Evolutionary conservation across 2,888 invertebrate genomes (phyloP), one percentile per base, ranked within the genome.

Genomic region (Magallana nippona): DNA sequence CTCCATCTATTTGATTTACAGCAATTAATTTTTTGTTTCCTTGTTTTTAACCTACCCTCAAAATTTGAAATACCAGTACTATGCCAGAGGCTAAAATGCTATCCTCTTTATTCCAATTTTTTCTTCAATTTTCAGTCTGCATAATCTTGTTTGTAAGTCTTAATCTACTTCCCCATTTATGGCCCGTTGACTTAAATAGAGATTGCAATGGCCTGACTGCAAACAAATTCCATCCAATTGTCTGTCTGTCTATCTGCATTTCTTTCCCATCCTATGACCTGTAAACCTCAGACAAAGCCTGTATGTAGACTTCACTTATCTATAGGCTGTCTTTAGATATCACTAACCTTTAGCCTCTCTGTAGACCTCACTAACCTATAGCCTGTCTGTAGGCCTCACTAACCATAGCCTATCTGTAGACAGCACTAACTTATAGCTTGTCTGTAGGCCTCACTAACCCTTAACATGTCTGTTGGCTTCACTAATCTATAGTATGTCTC

Each of bases 321-420:
- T 13, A 13, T 17, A 22, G 60, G 2, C 27, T 80, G 32, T 55
- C 56, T 15, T n/a, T 60, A 60, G 8, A 2, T 15, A 32, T 22
- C 11, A 71, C 15, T 22, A 27, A 15, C 32, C 32, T 27, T 15
- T 10, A 15, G 27, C 27, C 32, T 44, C 8, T 32, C 27, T 71
- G 63, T 27, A 27, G 32, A 13, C 27, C 32, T 5, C 71, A 22
- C 71, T 93, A 95, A 98, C 98, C 98, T 91, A 99, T 97, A 78
- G 99, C 99, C 94, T 98, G 98, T 91, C 99, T 95, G 93, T 99
- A 99, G 91, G 99, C 98, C 93, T 98, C 44, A 32, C 13, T 10
- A 5, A 10, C 13, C 55, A 27, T 78, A 27, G 78, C 55, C 15
- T 44, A 55, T 44, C 78, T 44, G 17, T 78, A 78, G 13, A 11